phyloP scores from a whole-genome alignment of 2,113 vertebrate species.

The Mormyrus iriodes region DNA sequence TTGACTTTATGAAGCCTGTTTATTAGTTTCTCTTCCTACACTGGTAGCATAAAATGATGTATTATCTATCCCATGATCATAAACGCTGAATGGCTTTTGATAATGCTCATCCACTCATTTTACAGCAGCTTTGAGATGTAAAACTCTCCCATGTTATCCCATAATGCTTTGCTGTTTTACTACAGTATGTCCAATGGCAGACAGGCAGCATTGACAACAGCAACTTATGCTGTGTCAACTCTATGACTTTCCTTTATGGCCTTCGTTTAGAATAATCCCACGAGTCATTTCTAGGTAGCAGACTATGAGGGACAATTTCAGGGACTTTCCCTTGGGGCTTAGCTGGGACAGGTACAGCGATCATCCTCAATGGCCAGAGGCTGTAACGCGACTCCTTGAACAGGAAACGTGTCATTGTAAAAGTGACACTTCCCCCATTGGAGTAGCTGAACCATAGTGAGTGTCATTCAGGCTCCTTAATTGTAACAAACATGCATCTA shows the following conservation, averaged over 20 bases:
- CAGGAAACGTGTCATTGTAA: neutral
- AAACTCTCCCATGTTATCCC: conserved; percentile 4
- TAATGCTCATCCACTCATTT: conserved; percentile 40
- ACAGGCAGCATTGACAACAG: neutral
- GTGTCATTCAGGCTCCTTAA: neutral
- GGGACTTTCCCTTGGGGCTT: neutral
- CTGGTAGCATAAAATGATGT: conserved; percentile 52
- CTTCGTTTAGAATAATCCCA: neutral
- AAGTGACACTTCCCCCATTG: neutral
- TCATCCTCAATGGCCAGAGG: neutral
- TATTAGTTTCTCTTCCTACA: conserved; percentile 61
- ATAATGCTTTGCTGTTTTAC: neutral
- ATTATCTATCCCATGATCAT: conserved; percentile 42
- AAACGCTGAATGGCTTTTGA: conserved; percentile 36
- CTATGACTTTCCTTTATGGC: conserved; percentile 2
- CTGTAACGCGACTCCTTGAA: neutral
- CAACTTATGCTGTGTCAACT: conserved; percentile 7
- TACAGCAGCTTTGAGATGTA: conserved; percentile 40
- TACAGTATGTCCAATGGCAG: neutral
- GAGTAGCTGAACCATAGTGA: neutral
- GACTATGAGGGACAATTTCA: neutral
- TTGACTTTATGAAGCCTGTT: conserved; percentile 61
- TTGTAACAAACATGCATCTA: neutral
- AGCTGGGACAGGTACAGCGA: neutral
- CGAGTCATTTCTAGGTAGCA: conserved; percentile 6